These are phyloP conservation scores for Calypte anna DNA, from an alignment of 2,113 vertebrate genomes.

Conservation along the genomic window DNA sequence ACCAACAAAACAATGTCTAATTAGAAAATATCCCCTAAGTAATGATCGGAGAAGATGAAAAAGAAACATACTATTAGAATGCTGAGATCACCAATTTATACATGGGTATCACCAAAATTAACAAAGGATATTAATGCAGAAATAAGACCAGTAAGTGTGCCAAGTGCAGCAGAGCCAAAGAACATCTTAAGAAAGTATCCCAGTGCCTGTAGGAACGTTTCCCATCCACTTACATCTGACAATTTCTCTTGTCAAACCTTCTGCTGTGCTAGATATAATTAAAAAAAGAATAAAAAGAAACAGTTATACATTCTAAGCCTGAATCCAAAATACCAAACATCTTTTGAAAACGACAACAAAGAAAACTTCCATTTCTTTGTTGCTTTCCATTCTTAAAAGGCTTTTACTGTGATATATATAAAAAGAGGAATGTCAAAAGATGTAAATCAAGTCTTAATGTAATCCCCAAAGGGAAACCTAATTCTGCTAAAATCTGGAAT, in stretches of 20 bases:
- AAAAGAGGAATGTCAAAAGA: conserved; percentile 59
- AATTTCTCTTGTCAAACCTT: conserved; percentile 91
- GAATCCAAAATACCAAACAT: conserved; percentile 4
- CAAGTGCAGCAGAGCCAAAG: conserved; percentile 95
- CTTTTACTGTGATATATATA: conserved; percentile 53
- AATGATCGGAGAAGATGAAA: background rate
- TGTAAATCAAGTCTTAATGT: conserved; percentile 32
- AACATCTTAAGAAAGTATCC: conserved; percentile 98
- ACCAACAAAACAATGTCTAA: background rate
- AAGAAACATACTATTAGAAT: background rate
- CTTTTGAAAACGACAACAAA: conserved; percentile 18
- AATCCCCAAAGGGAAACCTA: conserved; percentile 51
- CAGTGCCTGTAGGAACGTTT: conserved; percentile 93
- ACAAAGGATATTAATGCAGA: conserved; percentile 95
- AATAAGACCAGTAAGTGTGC: conserved; percentile 97
- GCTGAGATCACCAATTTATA: background rate
- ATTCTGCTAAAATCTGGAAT: conserved; percentile 23
- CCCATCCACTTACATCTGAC: conserved; percentile 90
- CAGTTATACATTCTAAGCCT: conserved; percentile 35
- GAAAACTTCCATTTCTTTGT: conserved; percentile 35
- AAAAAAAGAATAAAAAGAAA: conserved; percentile 19
- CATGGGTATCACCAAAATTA: background rate
- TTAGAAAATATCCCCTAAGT: background rate
- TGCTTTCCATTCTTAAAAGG: conserved; percentile 62
- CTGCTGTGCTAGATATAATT: conserved; percentile 88